Evolutionary conservation across 2,888 invertebrate genomes (phyloP), one percentile per base, ranked within the genome.

Genomic region (Trissolcus brochymenae): DNA sequence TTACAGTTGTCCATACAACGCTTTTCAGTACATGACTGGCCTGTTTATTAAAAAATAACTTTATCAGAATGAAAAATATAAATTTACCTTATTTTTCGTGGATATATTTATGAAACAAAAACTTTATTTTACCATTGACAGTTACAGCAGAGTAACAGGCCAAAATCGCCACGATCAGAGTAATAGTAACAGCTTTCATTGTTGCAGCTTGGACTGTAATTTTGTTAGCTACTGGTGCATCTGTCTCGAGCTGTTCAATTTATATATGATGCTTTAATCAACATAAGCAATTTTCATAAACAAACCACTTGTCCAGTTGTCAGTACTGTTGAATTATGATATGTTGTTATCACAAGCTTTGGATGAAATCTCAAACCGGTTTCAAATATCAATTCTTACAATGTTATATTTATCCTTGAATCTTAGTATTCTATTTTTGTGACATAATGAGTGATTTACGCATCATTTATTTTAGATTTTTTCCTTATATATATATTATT

Each of bases 1-100:
- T 60, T 59, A 13, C 67, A 67, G n/a, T 54, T 53, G 0, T 67
- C 67, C 4, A 53, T 1, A 35, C 67, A 67, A 53, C 4, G 0
- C n/a, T 59, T 43, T 54, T 67, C 67, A 11, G 35, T 6, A 16
- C 67, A 67, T 4, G 16, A 4, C 14, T 11, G 46, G n/a, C 29
- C 56, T 57, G 11, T 46, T 46, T 1, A 16, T 2, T 46, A 11
- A 46, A 46, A 46, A 16, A 46, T 14, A 46, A 46, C 35, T 1
- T 11, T 11, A 35, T 11, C 9, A 11, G 9, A 9, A 35, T 9
- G 14, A 14, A 46, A 46, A 46, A 46, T 6, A 46, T 16, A 6
- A 46, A 16, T 11, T 6, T 6, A 46, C 9, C 16, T 35, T 35
- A 1, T 35, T 35, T 35, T 35, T 35, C 1, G 35, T 6, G 9